Evolutionary conservation across 1,140 invertebrate genomes (phyloP).

Genomic region (Lasioglossum albipes): DNA sequence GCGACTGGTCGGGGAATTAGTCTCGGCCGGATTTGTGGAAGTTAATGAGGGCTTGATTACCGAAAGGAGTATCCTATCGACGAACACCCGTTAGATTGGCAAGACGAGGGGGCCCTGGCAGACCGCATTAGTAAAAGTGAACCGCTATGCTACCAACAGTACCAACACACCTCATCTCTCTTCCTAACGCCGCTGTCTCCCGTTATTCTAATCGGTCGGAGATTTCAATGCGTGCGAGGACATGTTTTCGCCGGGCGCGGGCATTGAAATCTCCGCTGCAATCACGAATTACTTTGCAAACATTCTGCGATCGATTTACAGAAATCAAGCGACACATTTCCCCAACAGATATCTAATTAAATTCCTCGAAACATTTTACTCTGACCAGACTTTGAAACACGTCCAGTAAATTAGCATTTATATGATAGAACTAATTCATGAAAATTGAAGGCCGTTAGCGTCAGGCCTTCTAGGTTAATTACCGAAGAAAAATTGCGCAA

Average conservation of each 20-base stretch:
- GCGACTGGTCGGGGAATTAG: too few species aligned
- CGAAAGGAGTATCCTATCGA: background rate
- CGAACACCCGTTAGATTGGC: constrained; percentile 38
- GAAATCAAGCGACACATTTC: too few species aligned
- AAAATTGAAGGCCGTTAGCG: too few species aligned
- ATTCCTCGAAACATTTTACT: too few species aligned
- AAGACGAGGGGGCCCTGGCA: constrained; percentile 17
- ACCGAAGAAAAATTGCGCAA: too few species aligned
- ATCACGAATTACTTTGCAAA: too few species aligned
- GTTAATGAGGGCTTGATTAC: constrained; percentile 18
- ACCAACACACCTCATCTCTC: constrained; percentile 55
- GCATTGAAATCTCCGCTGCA: background rate
- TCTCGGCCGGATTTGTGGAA: background rate
- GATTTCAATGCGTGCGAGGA: constrained; percentile 47
- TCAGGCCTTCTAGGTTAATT: too few species aligned
- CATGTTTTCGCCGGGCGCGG: background rate
- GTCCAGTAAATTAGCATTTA: too few species aligned
- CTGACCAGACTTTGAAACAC: too few species aligned
- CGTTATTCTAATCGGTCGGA: constrained; percentile 71
- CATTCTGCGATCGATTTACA: too few species aligned
- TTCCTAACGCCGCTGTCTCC: constrained; percentile 68
- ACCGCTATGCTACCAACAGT: constrained; percentile 47
- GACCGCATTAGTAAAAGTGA: constrained; percentile 66
- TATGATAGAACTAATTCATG: too few species aligned
- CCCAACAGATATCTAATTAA: too few species aligned